Percentiles rank a stretch among this genome's conserved stretches.
Evolutionary conservation across 2,797 vertebrate genomes (phyloP).

Genomic region (Lacerta agilis): DNA sequence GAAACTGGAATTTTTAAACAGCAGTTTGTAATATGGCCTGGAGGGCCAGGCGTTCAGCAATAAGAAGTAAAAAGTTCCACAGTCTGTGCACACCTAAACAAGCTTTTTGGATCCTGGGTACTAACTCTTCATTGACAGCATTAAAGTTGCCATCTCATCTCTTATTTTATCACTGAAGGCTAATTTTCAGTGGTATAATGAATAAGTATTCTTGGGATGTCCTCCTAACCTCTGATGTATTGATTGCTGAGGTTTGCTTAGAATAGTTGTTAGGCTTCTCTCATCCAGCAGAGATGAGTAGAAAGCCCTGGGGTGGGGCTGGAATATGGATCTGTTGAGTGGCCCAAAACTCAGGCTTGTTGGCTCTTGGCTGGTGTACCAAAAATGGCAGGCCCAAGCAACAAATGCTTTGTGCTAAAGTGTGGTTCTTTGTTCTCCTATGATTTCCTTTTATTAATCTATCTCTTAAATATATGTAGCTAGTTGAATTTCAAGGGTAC

Average conservation of each 20-base stretch:
- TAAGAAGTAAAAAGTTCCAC: neutral
- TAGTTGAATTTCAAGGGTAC: constrained; percentile 78
- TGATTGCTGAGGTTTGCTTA: no score
- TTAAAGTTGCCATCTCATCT: neutral
- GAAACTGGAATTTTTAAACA: neutral
- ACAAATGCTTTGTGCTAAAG: neutral
- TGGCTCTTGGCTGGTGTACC: no score
- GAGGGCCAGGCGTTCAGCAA: neutral
- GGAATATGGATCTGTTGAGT: no score
- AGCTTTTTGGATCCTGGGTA: neutral
- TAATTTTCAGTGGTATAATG: neutral
- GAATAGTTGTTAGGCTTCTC: no score
- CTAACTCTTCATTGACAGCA: neutral
- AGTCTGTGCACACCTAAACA: neutral
- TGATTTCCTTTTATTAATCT: neutral
- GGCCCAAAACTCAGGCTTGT: no score
- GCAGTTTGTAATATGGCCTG: neutral
- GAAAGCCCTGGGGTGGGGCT: no score
- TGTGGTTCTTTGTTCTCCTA: neutral
- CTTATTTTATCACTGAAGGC: no score
- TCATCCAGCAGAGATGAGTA: no score
- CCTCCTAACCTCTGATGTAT: no score
- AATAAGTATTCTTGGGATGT: neutral
- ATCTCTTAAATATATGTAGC: constrained; percentile 58
- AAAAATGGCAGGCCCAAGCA: no score